Percentiles rank a stretch among this genome's conserved stretches.
Evolutionary conservation across 2,888 invertebrate species (phyloP).

Genomic region (Volucella inflata): DNA sequence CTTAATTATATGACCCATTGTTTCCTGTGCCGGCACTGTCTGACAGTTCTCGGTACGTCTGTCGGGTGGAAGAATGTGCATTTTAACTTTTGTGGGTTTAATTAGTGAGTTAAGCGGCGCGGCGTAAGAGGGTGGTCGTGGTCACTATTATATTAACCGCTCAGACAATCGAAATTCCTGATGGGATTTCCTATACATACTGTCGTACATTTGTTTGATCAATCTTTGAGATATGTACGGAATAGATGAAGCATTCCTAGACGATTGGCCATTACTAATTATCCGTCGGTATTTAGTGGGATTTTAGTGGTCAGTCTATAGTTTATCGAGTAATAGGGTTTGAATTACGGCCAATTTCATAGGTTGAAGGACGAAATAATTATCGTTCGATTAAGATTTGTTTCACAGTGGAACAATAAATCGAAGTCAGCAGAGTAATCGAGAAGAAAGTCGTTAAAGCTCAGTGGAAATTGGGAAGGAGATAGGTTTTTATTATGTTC

Average conservation of each 20-base stretch:
- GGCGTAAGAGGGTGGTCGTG: constrained; percentile 8
- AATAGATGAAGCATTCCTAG: constrained; percentile 66
- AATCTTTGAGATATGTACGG: constrained; percentile 64
- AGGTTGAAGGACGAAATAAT: constrained; percentile 44
- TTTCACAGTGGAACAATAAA: too few relatives aligned
- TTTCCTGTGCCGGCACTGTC: constrained; percentile 59
- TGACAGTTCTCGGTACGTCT: constrained; percentile 13
- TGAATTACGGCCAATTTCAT: constrained; percentile 1
- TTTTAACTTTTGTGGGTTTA: constrained; percentile 65
- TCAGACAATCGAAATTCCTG: constrained; percentile 56
- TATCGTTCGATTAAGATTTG: background rate
- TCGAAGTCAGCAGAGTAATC: too few relatives aligned
- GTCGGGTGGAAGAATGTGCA: constrained; percentile 40
- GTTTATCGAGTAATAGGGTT: constrained; percentile 36
- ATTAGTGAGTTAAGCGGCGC: constrained; percentile 49
- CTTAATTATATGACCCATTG: constrained; percentile 75
- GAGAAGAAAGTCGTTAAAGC: too few relatives aligned
- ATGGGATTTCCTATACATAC: background rate
- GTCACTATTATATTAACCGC: constrained; percentile 13
- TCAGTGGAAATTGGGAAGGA: too few relatives aligned
- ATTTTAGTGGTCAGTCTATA: constrained; percentile 24
- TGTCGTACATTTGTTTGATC: constrained; percentile 46
- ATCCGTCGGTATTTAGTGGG: constrained; percentile 35
- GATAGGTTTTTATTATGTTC: too few relatives aligned
- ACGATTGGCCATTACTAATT: constrained; percentile 71